Evolutionary conservation across 2,888 invertebrate species (phyloP).

Genomic region (Stenoptilia bipunctidactyla): DNA sequence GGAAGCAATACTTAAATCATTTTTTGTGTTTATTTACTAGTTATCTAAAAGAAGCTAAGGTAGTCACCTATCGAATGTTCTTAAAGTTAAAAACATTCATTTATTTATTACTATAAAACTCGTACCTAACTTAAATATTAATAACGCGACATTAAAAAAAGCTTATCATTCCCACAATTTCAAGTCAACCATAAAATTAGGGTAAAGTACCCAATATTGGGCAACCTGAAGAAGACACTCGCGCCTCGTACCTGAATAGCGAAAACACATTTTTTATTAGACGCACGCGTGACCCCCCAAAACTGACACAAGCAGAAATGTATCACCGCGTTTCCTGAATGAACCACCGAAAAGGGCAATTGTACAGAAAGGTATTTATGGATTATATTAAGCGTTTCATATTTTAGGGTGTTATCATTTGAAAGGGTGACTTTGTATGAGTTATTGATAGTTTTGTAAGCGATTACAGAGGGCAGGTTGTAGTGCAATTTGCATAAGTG

Average conservation of each 20-base stretch:
- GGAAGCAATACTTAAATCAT: too few relatives aligned
- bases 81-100: too few relatives aligned
- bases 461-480: background rate
- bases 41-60: too few relatives aligned
- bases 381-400: constrained; percentile 61
- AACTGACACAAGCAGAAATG: constrained; percentile 40
- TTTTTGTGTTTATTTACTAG: too few relatives aligned
- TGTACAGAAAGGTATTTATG: constrained; percentile 39
- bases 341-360: constrained; percentile 66
- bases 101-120: too few relatives aligned
- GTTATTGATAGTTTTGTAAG: background rate
- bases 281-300: constrained; percentile 21
- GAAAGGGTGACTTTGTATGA: background rate
- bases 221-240: constrained; percentile 40
- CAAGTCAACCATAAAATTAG: constrained; percentile 14
- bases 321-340: constrained; percentile 36
- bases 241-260: constrained; percentile 38
- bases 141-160: constrained; percentile 5
- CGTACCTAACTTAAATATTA: too few relatives aligned
- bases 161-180: constrained; percentile 2
- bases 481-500: background rate
- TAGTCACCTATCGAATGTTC: too few relatives aligned
- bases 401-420: constrained; percentile 29
- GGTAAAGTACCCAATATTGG: constrained; percentile 19
- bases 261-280: constrained; percentile 36